Evolutionary conservation across 2,888 invertebrate species (phyloP).

Genomic region (Epistrophe eligans): DNA sequence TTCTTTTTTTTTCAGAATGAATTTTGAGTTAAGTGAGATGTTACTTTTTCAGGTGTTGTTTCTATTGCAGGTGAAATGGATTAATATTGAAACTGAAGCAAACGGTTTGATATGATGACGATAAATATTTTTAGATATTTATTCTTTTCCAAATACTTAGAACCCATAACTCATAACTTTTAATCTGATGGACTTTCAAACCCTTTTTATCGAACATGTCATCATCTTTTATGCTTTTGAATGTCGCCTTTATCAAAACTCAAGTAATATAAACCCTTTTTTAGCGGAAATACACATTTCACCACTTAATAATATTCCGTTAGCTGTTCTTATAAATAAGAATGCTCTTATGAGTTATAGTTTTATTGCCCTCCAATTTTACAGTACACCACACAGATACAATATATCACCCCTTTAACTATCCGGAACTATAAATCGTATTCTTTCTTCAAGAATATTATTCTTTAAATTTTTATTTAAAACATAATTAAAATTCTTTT

Average conservation of each 20-base stretch:
- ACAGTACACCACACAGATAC: neutral
- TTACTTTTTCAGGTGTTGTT: neutral
- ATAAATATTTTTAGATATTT: too few relatives aligned
- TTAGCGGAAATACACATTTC: neutral
- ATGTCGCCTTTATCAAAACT: too few relatives aligned
- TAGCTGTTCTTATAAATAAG: neutral
- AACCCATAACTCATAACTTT: too few relatives aligned
- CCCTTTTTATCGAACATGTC: too few relatives aligned
- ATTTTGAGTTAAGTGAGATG: neutral
- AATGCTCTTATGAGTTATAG: neutral
- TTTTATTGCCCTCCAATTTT: slow-evolving; percentile 10
- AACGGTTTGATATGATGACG: too few relatives aligned
- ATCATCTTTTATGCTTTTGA: too few relatives aligned
- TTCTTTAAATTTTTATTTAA: neutral
- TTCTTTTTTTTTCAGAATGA: neutral
- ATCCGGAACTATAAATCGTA: neutral
- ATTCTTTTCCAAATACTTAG: too few relatives aligned
- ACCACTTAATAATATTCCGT: neutral
- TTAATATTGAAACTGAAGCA: too few relatives aligned
- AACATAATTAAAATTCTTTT: slow-evolving; percentile 3
- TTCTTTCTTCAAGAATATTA: slow-evolving; percentile 12
- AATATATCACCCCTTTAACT: neutral
- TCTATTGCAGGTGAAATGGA: too few relatives aligned
- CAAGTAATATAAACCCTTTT: neutral
- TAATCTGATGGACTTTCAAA: too few relatives aligned